Evolutionary conservation across 2,888 invertebrate species (phyloP).

Genomic region (Troides oblongomaculatus): DNA sequence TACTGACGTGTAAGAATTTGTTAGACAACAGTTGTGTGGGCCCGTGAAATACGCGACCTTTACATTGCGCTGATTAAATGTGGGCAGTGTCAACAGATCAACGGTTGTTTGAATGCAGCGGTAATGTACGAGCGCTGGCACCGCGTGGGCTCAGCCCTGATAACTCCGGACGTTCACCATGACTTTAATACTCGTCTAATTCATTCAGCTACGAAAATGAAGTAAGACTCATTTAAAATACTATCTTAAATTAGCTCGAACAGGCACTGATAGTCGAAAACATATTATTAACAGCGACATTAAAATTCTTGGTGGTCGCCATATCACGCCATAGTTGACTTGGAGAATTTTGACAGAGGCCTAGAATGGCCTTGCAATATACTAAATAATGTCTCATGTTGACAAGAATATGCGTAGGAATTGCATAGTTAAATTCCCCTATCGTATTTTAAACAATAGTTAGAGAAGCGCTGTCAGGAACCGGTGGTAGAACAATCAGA

Average conservation of each 20-base stretch:
- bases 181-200: neutral
- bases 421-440: too few relatives aligned
- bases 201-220: slow-evolving; percentile 1
- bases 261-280: neutral
- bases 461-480: too few relatives aligned
- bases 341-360: too few relatives aligned
- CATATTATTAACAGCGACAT: too few relatives aligned
- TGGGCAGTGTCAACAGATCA: slow-evolving; percentile 36
- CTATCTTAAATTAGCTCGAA: neutral
- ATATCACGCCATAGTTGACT: too few relatives aligned
- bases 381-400: too few relatives aligned
- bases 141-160: slow-evolving; percentile 25
- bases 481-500: too few relatives aligned
- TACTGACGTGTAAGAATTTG: neutral
- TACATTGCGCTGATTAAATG: slow-evolving; percentile 31
- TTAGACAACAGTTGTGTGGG: slow-evolving; percentile 8
- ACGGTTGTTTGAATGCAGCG: slow-evolving; percentile 34
- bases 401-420: too few relatives aligned
- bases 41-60: slow-evolving; percentile 23
- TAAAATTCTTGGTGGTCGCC: too few relatives aligned
- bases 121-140: slow-evolving; percentile 35
- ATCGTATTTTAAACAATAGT: too few relatives aligned
- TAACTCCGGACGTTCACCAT: slow-evolving; percentile 2
- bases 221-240: neutral
- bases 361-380: too few relatives aligned